Evolutionary conservation across 2,113 vertebrate genomes (phyloP).

Genomic region (Lampris incognitus): DNA sequence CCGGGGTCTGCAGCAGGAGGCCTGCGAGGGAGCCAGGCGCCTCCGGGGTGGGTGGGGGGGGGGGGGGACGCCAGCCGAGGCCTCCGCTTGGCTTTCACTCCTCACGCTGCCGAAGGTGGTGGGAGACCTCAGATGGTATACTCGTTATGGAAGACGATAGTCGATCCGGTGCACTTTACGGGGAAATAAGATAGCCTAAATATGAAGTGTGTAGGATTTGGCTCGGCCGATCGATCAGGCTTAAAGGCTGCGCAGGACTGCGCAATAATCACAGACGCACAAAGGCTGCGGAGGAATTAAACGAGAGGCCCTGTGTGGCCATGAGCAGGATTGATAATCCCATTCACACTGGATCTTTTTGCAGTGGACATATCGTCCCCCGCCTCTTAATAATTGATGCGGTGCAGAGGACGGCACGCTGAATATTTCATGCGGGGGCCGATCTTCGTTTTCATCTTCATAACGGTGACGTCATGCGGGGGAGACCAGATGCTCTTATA

Average conservation of each 20-base stretch:
- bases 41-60: no score
- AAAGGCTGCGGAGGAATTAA: slow-evolving; percentile 79
- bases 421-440: slow-evolving; percentile 82
- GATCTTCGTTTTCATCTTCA: slow-evolving; percentile 74
- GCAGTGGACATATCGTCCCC: slow-evolving; percentile 81
- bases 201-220: slow-evolving; percentile 26
- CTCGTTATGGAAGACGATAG: slow-evolving; percentile 55
- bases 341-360: slow-evolving; percentile 83
- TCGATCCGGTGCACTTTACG: slow-evolving; percentile 60
- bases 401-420: slow-evolving; percentile 70
- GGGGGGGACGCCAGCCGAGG: no score
- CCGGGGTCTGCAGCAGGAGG: no score
- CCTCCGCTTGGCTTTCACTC: no score
- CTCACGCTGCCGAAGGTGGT: not conserved
- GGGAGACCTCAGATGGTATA: slow-evolving; percentile 41
- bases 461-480: slow-evolving; percentile 74
- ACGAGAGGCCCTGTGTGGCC: slow-evolving; percentile 81
- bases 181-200: slow-evolving; percentile 45
- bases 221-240: slow-evolving; percentile 68
- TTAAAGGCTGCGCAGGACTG: slow-evolving; percentile 63
- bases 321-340: slow-evolving; percentile 84
- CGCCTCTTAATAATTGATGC: slow-evolving; percentile 83
- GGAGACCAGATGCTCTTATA: not conserved
- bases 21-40: no score
- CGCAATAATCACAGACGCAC: slow-evolving; percentile 75